Evolutionary conservation across 1,140 invertebrate species (phyloP), one percentile per base, ranked within the genome.

Genomic region (Drosophila dunni): DNA sequence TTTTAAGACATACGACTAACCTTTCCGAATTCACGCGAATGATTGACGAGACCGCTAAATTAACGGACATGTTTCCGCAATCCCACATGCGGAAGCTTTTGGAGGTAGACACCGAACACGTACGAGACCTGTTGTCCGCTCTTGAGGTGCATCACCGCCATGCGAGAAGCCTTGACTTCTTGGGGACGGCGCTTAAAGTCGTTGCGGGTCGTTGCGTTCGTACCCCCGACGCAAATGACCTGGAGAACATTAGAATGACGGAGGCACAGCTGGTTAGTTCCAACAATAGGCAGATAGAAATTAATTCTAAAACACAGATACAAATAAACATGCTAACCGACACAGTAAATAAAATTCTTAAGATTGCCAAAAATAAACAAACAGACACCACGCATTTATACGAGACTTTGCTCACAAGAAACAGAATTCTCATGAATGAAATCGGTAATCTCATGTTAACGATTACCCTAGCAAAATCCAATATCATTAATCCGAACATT

Each of bases 331-430:
- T 40, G 50, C 20, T 65, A 40, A 58, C 53, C 33, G 6, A 40
- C 10, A 44, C 58, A 8, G 50, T 40, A 9, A 46, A 54, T 7
- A 15, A 54, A 36, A 36, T 36, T 9, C 53, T 54, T 38, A 33
- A 61, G 66, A 72, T 29, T 46, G 8, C 40, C 13, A 38, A 53
- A 34, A n/a, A 53, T 34, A 8, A 34, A 8, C 57, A 74, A 48
- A 15, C 67, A 9, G 64, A 66, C 33, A 60, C 56, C 34, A 20
- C 46, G n/a, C 33, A 73, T 11, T 46, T 66, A n/a, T 65, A 58
- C 8, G 54, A 64, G 17, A 65, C 60, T n/a, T 36, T 58, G 34
- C 56, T 9, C 29, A 33, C 34, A 67, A 74, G 33, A 62, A 51
- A n/a, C 24, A 24, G 51, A 13, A 66, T 66, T 40, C 40, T 65